Evolutionary conservation across 2,797 vertebrate species (phyloP).

Genomic region (Petrocephalus schoutedeni): DNA sequence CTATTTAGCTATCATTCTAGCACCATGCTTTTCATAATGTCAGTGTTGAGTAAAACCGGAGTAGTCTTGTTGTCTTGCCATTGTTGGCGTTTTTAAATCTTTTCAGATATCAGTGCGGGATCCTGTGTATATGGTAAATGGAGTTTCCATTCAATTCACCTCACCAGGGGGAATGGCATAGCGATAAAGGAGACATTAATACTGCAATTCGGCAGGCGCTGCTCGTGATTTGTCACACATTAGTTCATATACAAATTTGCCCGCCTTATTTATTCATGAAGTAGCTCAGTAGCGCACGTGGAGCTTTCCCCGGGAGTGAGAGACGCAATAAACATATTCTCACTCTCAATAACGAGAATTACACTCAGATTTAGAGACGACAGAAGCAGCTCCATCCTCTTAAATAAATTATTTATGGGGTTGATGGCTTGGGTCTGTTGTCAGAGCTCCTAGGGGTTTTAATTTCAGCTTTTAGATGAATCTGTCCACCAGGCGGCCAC

Average conservation of each 20-base stretch:
- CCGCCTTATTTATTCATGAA: conserved; percentile 18
- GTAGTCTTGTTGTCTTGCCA: not conserved
- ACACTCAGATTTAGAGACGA: not conserved
- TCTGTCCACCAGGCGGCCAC: not conserved
- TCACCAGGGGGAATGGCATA: not conserved
- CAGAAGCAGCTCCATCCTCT: not conserved
- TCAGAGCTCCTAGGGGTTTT: conserved; percentile 2
- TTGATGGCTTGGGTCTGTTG: not conserved
- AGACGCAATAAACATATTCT: not conserved
- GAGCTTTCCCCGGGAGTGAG: not conserved
- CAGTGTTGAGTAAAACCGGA: not conserved
- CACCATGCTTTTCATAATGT: no score
- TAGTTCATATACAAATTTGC: not conserved
- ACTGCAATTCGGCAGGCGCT: not conserved
- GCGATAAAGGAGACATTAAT: not conserved
- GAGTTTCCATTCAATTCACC: not conserved
- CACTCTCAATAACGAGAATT: not conserved
- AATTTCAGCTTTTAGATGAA: not conserved
- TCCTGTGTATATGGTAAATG: not conserved
- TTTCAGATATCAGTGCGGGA: not conserved
- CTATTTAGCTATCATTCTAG: no score
- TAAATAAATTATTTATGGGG: conserved; percentile 3
- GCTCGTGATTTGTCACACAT: conserved; percentile 1
- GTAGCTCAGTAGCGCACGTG: not conserved
- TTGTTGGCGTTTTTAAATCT: not conserved